Percentiles rank a stretch among this genome's conserved stretches.
Conservation (phyloP, 2,888 invertebrate species). For the Dione vanillae region DNA sequence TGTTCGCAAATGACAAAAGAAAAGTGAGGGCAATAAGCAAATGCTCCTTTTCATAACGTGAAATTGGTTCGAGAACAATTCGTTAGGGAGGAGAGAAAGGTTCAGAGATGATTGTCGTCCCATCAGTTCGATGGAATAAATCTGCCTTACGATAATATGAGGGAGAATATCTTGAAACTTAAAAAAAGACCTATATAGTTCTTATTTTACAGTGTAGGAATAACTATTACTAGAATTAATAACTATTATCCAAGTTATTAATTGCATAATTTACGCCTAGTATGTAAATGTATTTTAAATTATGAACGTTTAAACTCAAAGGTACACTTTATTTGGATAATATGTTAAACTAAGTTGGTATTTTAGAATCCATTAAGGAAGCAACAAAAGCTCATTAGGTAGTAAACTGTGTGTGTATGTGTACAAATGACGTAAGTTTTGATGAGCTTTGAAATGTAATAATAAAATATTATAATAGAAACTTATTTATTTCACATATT, state of each 20-base stretch:
- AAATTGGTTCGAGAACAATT: slow-evolving; percentile 78
- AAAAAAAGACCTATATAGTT: slow-evolving; percentile 36
- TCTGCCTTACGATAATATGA: slow-evolving; percentile 50
- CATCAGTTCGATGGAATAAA: slow-evolving; percentile 54
- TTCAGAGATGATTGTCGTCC: slow-evolving; percentile 62
- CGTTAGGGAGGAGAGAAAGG: slow-evolving; percentile 61
- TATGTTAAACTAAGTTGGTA: slow-evolving; percentile 16
- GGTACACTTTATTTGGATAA: slow-evolving; percentile 13
- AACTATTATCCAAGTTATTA: not conserved
- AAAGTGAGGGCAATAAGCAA: slow-evolving; percentile 77
- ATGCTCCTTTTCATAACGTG: slow-evolving; percentile 77
- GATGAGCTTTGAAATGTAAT: slow-evolving; percentile 23
- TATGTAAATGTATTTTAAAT: slow-evolving; percentile 1
- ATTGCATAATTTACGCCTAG: not conserved
- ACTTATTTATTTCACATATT: not conserved
- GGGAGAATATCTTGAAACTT: slow-evolving; percentile 40
- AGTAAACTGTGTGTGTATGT: slow-evolving; percentile 32
- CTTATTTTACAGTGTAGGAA: too few relatives aligned
- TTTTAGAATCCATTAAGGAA: slow-evolving; percentile 29
- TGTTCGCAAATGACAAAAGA: slow-evolving; percentile 65
- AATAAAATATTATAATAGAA: not conserved
- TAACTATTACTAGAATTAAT: too few relatives aligned
- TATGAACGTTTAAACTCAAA: slow-evolving; percentile 8
- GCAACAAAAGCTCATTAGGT: slow-evolving; percentile 38
- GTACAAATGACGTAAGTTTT: slow-evolving; percentile 40